Evolutionary conservation across 2,113 vertebrate genomes (phyloP), one percentile per base, ranked within the genome.

Genomic region (Lonchura striata): DNA sequence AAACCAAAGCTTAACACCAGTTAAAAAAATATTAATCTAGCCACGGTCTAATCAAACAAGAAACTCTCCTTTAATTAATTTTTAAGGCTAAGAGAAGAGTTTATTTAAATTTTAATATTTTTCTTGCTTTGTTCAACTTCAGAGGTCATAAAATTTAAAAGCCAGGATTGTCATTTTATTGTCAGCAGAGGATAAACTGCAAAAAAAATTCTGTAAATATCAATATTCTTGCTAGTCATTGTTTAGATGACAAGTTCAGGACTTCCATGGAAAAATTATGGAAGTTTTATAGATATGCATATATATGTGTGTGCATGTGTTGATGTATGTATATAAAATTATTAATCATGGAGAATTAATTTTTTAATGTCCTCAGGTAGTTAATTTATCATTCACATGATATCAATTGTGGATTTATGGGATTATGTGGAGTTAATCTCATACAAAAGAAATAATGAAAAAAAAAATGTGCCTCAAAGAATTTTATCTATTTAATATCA

Each of bases 271-370:
- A 80, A 76, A 69, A 76, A 44, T 4, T 22, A 57, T 33, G 3
- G 28, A 10, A 1, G 2, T 56, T 80, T 71, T 63, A 8, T 14
- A 33, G 15, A 2, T 54, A 15, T 33, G 6, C 27, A 12, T 77
- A 2, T 77, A 2, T n/a, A 21, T 28, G 9, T 17, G 2, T 74
- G 1, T 74, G 3, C 28, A 3, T 28, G 1, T 57, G 7, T 30
- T 39, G 3, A 11, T 27, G 15, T 16, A 35, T 13, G 5, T 31
- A n/a, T 6, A 75, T 3, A 59, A 20, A 69, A 31, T 27, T 65
- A 37, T 25, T 72, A 52, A 11, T 30, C 11, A n/a, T 4, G 25
- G 13, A 63, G 6, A 78, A 82, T 50, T 56, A 64, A 2, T 23
- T 69, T 69, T 56, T 57, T 19, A 1, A 13, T 33, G 9, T 37